Conservation (phyloP, 2,797 vertebrate species). For the Rhynchonycteris naso region DNA sequence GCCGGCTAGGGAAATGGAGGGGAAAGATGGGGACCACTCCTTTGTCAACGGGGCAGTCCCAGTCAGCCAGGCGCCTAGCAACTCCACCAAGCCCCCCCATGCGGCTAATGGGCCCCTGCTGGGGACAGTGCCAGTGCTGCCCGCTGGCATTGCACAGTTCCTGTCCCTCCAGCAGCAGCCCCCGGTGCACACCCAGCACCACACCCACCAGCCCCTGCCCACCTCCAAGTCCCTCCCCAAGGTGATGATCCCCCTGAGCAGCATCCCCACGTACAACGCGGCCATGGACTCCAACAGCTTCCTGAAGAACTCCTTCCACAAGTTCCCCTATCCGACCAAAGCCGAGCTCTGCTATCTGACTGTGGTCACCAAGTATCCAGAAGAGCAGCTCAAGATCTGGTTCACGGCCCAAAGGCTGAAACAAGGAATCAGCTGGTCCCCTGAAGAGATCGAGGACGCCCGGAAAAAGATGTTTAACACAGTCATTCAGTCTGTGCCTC, state of each 20-base stretch:
- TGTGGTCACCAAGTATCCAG: constrained; percentile 98
- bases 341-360: constrained; percentile 98
- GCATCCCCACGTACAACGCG: constrained; percentile 97
- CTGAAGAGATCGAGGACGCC: constrained; percentile 98
- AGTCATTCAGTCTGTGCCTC: constrained; percentile 95
- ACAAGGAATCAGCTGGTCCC: constrained; percentile 99
- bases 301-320: constrained; percentile 97
- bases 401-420: constrained; percentile 98
- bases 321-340: constrained; percentile 98
- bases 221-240: constrained; percentile 96
- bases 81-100: constrained; percentile 84
- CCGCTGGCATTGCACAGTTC: constrained; percentile 94
- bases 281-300: constrained; percentile 98
- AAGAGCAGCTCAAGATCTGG: constrained; percentile 99
- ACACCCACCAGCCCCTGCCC: constrained; percentile 85
- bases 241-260: constrained; percentile 99
- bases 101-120: constrained; percentile 92
- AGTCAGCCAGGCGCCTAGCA: constrained; percentile 77
- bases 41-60: constrained; percentile 80
- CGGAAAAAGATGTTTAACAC: constrained; percentile 99
- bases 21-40: constrained; percentile 83
- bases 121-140: constrained; percentile 92
- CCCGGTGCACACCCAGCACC: constrained; percentile 82
- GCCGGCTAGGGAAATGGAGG: constrained; percentile 66
- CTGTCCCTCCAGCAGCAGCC: constrained; percentile 92